Evolutionary conservation across 2,888 invertebrate species (phyloP).

Genomic region (Dasysyrphus albostriatus): DNA sequence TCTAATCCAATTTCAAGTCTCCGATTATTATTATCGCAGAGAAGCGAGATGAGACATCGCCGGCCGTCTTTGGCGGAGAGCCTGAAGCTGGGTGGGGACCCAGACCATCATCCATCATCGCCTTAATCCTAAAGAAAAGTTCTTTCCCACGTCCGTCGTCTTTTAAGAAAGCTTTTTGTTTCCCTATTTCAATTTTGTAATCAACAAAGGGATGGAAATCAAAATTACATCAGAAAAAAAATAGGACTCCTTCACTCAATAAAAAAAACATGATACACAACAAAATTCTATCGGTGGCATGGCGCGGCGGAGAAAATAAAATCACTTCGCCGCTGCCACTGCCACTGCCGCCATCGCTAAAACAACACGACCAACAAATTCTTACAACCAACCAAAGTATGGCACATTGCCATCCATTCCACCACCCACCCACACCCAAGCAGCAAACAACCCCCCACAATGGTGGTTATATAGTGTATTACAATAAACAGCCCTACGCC

Average conservation of each 20-base stretch:
- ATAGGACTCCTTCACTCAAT: not conserved
- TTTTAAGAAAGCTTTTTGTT: constrained; percentile 35
- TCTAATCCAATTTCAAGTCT: constrained; percentile 63
- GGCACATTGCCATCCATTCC: constrained; percentile 51
- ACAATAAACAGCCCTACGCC: constrained; percentile 57
- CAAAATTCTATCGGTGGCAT: not conserved
- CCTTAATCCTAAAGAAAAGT: constrained; percentile 20
- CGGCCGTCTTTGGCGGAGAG: constrained; percentile 42
- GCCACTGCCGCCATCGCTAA: constrained; percentile 67
- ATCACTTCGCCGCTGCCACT: constrained; percentile 56
- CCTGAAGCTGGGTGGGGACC: constrained; percentile 41
- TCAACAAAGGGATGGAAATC: constrained; percentile 65
- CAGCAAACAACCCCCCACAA: constrained; percentile 46
- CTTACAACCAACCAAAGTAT: constrained; percentile 70
- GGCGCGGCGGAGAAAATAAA: constrained; percentile 42
- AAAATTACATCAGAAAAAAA: constrained; percentile 67
- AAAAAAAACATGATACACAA: constrained; percentile 37
- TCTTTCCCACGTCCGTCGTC: constrained; percentile 61
- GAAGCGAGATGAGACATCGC: constrained; percentile 51
- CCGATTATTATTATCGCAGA: constrained; percentile 37
- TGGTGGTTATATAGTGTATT: constrained; percentile 13
- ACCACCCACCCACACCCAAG: constrained; percentile 1
- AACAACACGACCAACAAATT: constrained; percentile 69
- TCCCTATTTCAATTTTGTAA: constrained; percentile 50
- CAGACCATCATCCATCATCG: constrained; percentile 45